Percentiles rank a stretch among this genome's conserved stretches.
phyloP scores from a whole-genome alignment of 53 echinoderm and acorn worm genomes.

The Luidia sarsii region DNA sequence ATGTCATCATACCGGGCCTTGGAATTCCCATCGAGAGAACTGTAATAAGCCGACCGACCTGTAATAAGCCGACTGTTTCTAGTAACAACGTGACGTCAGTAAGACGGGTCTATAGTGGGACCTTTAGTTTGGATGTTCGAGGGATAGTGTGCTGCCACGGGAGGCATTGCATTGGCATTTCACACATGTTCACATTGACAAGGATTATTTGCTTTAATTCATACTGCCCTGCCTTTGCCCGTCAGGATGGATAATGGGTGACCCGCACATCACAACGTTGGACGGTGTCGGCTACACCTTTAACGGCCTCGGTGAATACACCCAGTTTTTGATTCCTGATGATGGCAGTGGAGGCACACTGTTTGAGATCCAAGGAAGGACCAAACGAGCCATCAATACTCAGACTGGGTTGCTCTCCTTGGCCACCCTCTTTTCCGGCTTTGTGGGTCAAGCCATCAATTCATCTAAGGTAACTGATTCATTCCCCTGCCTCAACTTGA shows the following conservation, averaged over 20 bases:
- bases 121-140: too few species aligned
- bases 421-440: conserved; percentile 75
- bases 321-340: conserved; percentile 50
- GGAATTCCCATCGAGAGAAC: too few species aligned
- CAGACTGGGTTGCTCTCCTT: conserved; percentile 34
- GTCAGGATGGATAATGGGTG: conserved; percentile 86
- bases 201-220: not conserved
- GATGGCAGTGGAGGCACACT: conserved; percentile 7
- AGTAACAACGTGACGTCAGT: too few species aligned
- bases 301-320: conserved; percentile 92
- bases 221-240: too few species aligned
- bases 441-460: conserved; percentile 48
- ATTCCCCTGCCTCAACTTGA: too few species aligned
- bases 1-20: too few species aligned
- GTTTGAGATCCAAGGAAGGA: conserved; percentile 79
- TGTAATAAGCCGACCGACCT: too few species aligned
- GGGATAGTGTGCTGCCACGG: too few species aligned
- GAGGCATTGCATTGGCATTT: too few species aligned
- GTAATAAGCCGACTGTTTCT: too few species aligned
- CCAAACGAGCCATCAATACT: conserved; percentile 44
- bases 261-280: conserved; percentile 89
- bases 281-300: conserved; percentile 85
- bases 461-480: not conserved
- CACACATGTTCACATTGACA: not conserved
- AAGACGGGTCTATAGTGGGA: too few species aligned